Percentiles rank a stretch among this genome's conserved stretches.
These are phyloP conservation scores for Sternotherus odoratus DNA, from an alignment of 2,797 vertebrate species.

Conservation along the genomic window DNA sequence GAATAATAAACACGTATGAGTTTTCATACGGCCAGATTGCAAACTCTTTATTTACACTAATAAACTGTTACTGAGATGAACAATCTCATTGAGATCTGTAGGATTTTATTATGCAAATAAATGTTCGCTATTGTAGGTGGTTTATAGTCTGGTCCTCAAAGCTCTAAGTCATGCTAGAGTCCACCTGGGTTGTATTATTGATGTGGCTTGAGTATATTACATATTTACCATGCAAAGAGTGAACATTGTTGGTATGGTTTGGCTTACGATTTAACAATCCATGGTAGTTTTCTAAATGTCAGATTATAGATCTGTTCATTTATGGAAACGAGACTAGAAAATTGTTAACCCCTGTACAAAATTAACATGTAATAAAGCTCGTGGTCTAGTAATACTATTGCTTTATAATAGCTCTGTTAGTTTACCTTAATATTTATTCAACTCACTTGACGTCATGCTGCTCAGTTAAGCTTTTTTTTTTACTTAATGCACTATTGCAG, in stretches of 20 bases:
- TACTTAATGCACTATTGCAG: not conserved
- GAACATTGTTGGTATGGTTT: not conserved
- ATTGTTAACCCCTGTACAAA: not conserved
- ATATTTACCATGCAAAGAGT: not conserved
- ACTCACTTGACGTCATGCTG: not conserved
- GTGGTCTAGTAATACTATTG: not conserved
- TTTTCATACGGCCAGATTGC: conserved; percentile 5
- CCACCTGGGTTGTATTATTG: not conserved
- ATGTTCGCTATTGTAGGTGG: not conserved
- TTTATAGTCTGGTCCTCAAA: not conserved
- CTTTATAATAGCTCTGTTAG: not conserved
- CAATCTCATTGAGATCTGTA: not conserved
- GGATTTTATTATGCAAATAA: conserved; percentile 14
- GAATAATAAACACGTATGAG: not conserved
- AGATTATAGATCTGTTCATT: not conserved
- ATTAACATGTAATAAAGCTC: not conserved
- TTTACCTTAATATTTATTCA: conserved; percentile 29
- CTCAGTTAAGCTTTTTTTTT: conserved; percentile 1
- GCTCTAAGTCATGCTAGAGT: not conserved
- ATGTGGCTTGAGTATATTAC: not conserved
- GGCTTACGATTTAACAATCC: not conserved
- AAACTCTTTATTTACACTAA: not conserved
- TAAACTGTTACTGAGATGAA: conserved; percentile 6
- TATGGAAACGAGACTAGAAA: conserved; percentile 8
- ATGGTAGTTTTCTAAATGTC: not conserved